Percentiles rank a stretch among this genome's conserved stretches.
These are phyloP conservation scores for Calypte anna DNA, from an alignment of 2,113 vertebrate species.

Conservation along the genomic window DNA sequence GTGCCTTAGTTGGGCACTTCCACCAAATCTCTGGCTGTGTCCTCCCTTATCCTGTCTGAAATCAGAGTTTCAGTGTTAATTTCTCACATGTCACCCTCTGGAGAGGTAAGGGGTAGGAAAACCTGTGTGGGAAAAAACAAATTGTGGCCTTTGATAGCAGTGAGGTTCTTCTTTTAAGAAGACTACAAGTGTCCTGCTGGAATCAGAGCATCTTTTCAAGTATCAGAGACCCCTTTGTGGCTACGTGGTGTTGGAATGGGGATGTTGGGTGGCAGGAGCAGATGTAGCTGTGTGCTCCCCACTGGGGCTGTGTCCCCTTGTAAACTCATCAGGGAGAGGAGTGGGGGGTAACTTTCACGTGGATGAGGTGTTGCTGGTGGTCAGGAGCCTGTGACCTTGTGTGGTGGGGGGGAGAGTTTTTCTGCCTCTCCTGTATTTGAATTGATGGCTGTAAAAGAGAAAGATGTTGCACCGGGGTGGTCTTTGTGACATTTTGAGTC, in stretches of 20 bases:
- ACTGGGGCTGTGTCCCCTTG: rapidly evolving
- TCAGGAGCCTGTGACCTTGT: not conserved
- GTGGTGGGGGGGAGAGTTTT: not conserved
- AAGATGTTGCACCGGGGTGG: not conserved
- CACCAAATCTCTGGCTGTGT: not conserved
- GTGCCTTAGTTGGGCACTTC: not conserved
- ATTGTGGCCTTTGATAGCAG: not conserved
- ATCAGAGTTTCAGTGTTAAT: not conserved
- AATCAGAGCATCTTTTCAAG: not conserved
- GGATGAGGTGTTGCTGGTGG: not conserved
- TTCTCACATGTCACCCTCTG: not conserved
- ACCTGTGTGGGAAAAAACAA: not conserved
- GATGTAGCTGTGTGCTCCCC: not conserved
- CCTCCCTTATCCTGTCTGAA: not conserved
- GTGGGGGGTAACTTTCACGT: not conserved
- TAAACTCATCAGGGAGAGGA: not conserved
- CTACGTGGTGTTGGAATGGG: not conserved
- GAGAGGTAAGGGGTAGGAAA: not conserved
- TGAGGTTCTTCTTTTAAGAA: not conserved
- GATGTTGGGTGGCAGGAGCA: not conserved
- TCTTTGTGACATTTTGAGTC: not conserved
- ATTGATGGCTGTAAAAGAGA: not conserved
- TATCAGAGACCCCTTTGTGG: rapidly evolving
- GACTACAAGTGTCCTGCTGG: too few species aligned
- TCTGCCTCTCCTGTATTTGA: not conserved